These are phyloP conservation scores for Stegastes partitus DNA, from an alignment of 2,113 vertebrate genomes.

Conservation along the genomic window DNA sequence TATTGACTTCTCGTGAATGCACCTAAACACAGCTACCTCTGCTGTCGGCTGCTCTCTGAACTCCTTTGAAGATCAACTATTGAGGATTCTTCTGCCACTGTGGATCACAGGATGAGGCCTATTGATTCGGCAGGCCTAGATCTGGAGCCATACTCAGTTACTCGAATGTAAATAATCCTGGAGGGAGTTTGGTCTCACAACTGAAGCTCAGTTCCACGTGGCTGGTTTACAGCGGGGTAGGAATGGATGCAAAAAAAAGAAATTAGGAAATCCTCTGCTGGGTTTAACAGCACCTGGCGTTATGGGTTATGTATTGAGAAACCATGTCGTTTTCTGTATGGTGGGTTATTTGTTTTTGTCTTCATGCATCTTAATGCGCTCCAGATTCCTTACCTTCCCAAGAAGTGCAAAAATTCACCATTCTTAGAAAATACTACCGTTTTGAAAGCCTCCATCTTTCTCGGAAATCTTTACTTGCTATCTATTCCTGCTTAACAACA, in stretches of 20 bases:
- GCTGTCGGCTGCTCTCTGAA: slow-evolving; percentile 55
- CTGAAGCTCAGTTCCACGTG: slow-evolving; percentile 9
- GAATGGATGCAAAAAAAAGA: slow-evolving; percentile 27
- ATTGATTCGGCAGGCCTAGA: slow-evolving; percentile 61
- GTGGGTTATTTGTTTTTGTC: slow-evolving; percentile 13
- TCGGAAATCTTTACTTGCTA: background rate
- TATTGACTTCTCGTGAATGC: slow-evolving; percentile 61
- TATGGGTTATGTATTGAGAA: slow-evolving; percentile 2
- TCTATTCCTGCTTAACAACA: slow-evolving; percentile 23
- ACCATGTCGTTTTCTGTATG: slow-evolving; percentile 3
- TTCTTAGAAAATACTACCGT: slow-evolving; percentile 14
- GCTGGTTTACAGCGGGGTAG: background rate
- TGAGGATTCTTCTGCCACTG: slow-evolving; percentile 50
- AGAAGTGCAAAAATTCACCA: background rate
- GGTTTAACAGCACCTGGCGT: slow-evolving; percentile 13
- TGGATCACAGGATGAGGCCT: slow-evolving; percentile 49
- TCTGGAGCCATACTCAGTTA: slow-evolving; percentile 32
- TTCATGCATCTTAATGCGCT: background rate
- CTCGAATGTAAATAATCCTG: slow-evolving; percentile 58
- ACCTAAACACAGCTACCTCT: slow-evolving; percentile 46
- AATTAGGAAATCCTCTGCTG: slow-evolving; percentile 15
- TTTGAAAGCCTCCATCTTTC: slow-evolving; percentile 31
- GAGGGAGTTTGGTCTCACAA: slow-evolving; percentile 33
- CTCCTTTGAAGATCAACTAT: slow-evolving; percentile 66
- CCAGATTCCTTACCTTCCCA: background rate